phyloP scores from a whole-genome alignment of 2,113 vertebrate species.

The Limanda limanda region DNA sequence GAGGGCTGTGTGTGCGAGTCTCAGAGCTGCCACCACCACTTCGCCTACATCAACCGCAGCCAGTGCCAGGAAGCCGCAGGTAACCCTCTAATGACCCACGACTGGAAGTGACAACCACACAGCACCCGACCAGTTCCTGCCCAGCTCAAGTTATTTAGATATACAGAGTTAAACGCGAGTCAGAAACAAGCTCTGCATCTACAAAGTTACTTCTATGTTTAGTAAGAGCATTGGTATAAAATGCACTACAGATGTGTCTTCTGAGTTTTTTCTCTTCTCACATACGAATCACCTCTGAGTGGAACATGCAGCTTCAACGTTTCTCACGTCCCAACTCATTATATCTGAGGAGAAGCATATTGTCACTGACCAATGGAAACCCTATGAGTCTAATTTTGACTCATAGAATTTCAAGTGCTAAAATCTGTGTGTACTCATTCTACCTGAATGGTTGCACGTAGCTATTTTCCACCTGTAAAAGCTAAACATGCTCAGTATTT shows the following conservation, averaged over 20 bases:
- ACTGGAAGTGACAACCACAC: slow-evolving; percentile 22
- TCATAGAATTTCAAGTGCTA: not conserved
- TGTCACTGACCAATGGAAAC: not conserved
- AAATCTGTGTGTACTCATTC: not conserved
- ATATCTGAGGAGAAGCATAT: not conserved
- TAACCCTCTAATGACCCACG: slow-evolving; percentile 67
- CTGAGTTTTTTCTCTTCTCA: not conserved
- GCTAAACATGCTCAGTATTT: too few species aligned
- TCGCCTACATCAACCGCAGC: slow-evolving; percentile 82
- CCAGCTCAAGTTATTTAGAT: not conserved
- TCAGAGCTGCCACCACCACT: slow-evolving; percentile 83
- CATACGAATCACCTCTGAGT: slow-evolving; percentile 6
- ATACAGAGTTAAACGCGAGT: not conserved
- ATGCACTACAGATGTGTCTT: not conserved
- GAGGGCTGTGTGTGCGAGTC: slow-evolving; percentile 82
- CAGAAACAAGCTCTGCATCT: slow-evolving; percentile 5
- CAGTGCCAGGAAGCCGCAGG: slow-evolving; percentile 85
- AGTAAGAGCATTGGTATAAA: slow-evolving; percentile 13
- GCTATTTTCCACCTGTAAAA: too few species aligned
- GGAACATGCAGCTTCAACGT: not conserved
- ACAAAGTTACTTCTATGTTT: not conserved
- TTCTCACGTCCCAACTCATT: not conserved
- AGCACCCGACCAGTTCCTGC: slow-evolving; percentile 18
- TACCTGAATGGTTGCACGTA: not conserved
- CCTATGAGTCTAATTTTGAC: not conserved